Conservation (phyloP, 2,113 vertebrate genomes). For the Acrocephalus kingi region DNA sequence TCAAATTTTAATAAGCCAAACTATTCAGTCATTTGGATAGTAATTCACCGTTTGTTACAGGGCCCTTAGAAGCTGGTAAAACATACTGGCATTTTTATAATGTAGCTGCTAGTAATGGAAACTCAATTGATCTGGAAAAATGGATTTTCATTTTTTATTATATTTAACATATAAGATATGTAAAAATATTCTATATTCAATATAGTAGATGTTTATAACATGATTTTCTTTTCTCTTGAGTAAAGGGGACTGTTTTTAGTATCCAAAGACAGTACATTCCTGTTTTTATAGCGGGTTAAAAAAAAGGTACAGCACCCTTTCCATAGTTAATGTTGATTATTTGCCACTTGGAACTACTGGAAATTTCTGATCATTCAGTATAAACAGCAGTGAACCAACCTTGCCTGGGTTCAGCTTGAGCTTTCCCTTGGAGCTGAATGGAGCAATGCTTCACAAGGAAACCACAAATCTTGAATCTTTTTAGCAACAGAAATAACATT, state of each 20-base stretch:
- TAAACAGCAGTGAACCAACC: neutral
- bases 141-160: neutral
- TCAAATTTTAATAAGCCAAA: neutral
- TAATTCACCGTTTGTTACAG: neutral
- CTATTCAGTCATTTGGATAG: neutral
- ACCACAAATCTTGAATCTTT: neutral
- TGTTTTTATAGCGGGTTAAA: neutral
- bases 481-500: neutral
- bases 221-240: neutral
- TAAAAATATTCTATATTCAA: neutral
- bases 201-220: neutral
- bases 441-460: neutral
- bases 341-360: neutral
- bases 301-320: neutral
- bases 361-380: neutral
- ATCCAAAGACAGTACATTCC: neutral
- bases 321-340: neutral
- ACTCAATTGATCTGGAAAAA: neutral
- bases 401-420: neutral
- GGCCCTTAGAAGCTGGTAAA: neutral
- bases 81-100: neutral
- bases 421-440: neutral
- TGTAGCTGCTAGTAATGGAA: neutral
- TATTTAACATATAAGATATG: neutral
- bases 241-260: neutral